phyloP scores from a whole-genome alignment of 1,140 invertebrate genomes.

The Bacillus rossius region DNA sequence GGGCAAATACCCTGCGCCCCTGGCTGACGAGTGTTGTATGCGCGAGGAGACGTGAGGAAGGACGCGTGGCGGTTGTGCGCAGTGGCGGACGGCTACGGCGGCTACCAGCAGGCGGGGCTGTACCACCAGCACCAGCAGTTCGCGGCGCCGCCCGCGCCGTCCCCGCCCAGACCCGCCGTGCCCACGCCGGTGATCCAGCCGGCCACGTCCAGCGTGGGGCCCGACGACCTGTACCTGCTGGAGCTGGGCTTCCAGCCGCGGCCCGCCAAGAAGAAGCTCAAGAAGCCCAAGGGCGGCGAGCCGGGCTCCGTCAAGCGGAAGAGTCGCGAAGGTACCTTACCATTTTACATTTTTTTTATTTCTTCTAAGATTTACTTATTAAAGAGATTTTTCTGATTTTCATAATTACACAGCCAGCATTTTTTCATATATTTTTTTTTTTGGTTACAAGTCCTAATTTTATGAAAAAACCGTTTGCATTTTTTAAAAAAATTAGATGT shows the following conservation, averaged over 20 bases:
- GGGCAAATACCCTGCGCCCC: too few species aligned
- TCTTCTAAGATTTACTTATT: too few species aligned
- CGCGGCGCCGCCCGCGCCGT: conserved; percentile 53
- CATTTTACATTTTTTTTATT: too few species aligned
- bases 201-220: conserved; percentile 60
- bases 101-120: conserved; percentile 35
- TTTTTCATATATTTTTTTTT: too few species aligned
- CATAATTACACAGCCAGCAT: too few species aligned
- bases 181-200: conserved; percentile 70
- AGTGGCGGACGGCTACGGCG: conserved; percentile 55
- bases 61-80: too few species aligned
- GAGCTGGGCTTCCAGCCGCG: conserved; percentile 73
- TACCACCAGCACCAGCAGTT: conserved; percentile 40
- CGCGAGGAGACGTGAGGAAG: too few species aligned
- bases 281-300: conserved; percentile 53
- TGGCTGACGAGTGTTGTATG: too few species aligned
- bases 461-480: too few species aligned
- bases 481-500: too few species aligned
- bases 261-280: conserved; percentile 62
- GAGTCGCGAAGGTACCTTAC: conserved; percentile 71
- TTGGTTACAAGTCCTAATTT: too few species aligned
- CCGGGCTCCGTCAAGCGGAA: conserved; percentile 74
- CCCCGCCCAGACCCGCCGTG: conserved; percentile 48
- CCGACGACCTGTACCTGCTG: conserved; percentile 75
- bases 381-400: too few species aligned